These are phyloP conservation scores for Caenorhabditis elegans DNA, from an alignment of 1,140 invertebrate genomes.

Conservation along the genomic window DNA sequence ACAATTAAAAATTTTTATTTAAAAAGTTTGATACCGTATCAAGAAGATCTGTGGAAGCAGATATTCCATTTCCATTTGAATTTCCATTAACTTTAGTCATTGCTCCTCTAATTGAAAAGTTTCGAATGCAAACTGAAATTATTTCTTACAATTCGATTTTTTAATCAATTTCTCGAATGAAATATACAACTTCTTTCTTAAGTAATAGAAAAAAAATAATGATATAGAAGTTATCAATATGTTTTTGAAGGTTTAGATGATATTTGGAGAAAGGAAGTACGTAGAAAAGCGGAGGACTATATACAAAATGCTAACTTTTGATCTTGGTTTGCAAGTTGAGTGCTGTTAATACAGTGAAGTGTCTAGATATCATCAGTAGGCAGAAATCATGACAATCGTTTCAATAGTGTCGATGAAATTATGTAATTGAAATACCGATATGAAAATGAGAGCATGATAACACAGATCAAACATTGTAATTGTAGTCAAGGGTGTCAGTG, in stretches of 20 bases:
- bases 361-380: neutral
- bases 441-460: neutral
- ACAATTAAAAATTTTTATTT: neutral
- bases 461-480: conserved; percentile 11
- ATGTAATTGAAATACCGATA: neutral
- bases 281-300: neutral
- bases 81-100: neutral
- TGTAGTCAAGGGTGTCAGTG: no score
- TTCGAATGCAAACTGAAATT: neutral
- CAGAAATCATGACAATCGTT: neutral
- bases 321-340: neutral
- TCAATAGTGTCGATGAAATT: neutral
- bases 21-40: neutral
- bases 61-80: neutral
- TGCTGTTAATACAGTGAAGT: neutral
- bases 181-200: no score
- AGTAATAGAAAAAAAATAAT: no score
- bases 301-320: neutral
- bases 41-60: neutral
- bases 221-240: no score
- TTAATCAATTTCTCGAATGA: no score
- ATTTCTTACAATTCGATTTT: no score
- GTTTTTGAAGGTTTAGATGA: neutral
- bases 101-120: neutral
- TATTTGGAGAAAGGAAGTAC: neutral